Evolutionary conservation across 2,113 vertebrate species (phyloP), one percentile per base, ranked within the genome.

Genomic region (Hymenochirus boettgeri): DNA sequence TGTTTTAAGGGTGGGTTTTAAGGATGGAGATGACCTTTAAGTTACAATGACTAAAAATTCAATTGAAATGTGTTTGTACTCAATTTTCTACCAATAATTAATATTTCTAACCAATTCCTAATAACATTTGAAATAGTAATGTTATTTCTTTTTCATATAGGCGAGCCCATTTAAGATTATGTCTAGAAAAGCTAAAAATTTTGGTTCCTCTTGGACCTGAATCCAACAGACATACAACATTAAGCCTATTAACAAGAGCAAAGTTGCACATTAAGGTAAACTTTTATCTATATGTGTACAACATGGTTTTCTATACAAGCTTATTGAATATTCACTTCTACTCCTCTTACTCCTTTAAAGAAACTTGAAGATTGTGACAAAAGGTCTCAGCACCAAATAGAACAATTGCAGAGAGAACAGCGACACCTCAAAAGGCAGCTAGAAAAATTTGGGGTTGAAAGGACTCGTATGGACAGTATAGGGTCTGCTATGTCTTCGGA

Each of bases 231-330:
- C 96, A 97, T 81, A 98, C 96, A 26, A 97, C 95, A 0, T 82
- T 97, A 74, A 95, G 94, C 82, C 85, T 97, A 60, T 88, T 98
- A 72, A 97, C 89, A 76, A 92, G 86, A 83, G 95, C 96, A 71
- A 90, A 88, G 80, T 82, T 90, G 73, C 92, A 95, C 85, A 98
- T 97, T 77, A 93, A 95, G 92, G 95, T 96, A 57, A 67, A 87
- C 22, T 23, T n/a, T 2, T 42, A n/a, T 42, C 4, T 15, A n/a
- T n/a, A 17, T 10, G 46, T 48, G 18, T 48, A 7, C 4, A 3
- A 3, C 12, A 48, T 48, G 2, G 21, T 22, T 48, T 7, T 11
- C 21, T 22, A 48, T 22, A 4, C 37, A 4, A 15, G 24, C 24
- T 17, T 54, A 18, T 10, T 21, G 13, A 22, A 22, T 55, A 2